These are phyloP conservation scores for Pegoplata infirma DNA, from an alignment of 2,888 invertebrate species.

Conservation along the genomic window DNA sequence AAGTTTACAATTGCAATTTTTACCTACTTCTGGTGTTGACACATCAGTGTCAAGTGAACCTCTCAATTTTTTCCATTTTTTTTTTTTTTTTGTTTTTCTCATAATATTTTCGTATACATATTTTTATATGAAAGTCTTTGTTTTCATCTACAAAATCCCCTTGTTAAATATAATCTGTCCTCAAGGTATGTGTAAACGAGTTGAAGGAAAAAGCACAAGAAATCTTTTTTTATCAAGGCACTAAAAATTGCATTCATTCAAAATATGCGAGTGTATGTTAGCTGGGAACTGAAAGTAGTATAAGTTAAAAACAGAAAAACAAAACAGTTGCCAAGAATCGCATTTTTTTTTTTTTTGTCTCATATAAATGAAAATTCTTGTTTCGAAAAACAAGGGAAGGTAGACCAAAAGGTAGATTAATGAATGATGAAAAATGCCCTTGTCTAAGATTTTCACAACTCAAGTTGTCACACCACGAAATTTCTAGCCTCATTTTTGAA, in stretches of 20 bases:
- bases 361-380: slow-evolving; percentile 1
- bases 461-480: no score
- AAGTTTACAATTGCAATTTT: background rate
- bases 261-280: no score
- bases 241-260: slow-evolving; percentile 14
- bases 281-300: no score
- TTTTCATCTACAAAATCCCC: slow-evolving; percentile 29
- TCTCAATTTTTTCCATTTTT: slow-evolving; percentile 24
- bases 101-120: no score
- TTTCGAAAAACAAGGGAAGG: no score
- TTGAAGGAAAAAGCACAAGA: slow-evolving; percentile 30
- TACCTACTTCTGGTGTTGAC: slow-evolving; percentile 37
- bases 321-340: slow-evolving; percentile 45
- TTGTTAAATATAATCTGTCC: slow-evolving; percentile 57
- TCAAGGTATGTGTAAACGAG: slow-evolving; percentile 50
- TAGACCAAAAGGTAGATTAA: no score
- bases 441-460: no score
- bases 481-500: no score
- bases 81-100: background rate
- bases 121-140: slow-evolving; percentile 6
- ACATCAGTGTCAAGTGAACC: slow-evolving; percentile 57
- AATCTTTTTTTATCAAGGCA: background rate
- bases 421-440: no score
- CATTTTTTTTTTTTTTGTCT: no score
- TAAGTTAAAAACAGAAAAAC: slow-evolving; percentile 3